Conservation (phyloP, 2,113 vertebrate genomes). For the Cephalopterus ornatus region DNA sequence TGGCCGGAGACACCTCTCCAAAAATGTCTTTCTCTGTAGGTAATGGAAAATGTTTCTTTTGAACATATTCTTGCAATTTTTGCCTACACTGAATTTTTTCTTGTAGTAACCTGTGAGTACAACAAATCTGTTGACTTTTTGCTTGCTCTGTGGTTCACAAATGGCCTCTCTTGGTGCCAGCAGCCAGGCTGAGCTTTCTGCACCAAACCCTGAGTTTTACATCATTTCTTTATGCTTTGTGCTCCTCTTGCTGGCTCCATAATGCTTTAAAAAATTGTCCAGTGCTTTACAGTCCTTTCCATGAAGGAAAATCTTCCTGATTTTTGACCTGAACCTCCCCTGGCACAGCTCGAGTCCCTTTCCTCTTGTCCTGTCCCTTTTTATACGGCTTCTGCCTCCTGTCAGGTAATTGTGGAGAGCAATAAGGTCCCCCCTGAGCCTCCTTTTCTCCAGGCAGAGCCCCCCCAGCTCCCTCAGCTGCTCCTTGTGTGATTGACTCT, state of each 20-base stretch:
- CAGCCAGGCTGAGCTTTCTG: neutral
- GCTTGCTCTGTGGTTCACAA: neutral
- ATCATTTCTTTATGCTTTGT: neutral
- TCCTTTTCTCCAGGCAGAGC: neutral
- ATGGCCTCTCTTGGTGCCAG: neutral
- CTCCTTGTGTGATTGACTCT: too few species aligned
- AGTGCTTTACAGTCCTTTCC: neutral
- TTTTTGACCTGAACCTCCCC: neutral
- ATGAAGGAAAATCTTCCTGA: neutral
- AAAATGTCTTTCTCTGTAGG: neutral
- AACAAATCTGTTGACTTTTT: neutral
- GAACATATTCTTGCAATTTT: neutral
- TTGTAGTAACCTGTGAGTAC: neutral
- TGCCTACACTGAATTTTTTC: neutral
- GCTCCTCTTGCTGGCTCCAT: neutral
- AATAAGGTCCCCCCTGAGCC: neutral
- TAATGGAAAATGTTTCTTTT: slow-evolving; percentile 9
- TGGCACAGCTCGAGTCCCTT: neutral
- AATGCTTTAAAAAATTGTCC: too few species aligned
- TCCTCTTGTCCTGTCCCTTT: too few species aligned
- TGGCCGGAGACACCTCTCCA: neutral
- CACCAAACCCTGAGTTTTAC: neutral
- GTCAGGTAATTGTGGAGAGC: neutral
- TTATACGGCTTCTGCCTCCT: neutral
- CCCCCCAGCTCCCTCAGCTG: neutral